Percentiles rank a stretch among this genome's conserved stretches.
Evolutionary conservation across 2,888 invertebrate species (phyloP).

Genomic region (Protula sp.): DNA sequence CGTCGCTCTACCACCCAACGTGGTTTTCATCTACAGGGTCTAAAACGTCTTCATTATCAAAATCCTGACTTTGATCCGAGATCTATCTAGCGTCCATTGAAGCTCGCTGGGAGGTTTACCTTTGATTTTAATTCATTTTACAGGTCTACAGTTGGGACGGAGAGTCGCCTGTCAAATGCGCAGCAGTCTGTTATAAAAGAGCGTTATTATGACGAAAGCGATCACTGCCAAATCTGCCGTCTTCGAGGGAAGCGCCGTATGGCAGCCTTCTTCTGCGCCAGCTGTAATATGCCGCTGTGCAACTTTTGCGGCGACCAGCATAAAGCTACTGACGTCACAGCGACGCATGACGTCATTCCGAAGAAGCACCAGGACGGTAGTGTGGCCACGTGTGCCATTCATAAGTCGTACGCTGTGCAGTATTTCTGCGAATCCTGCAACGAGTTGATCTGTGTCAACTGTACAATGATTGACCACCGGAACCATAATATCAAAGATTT

Average conservation of each 20-base stretch:
- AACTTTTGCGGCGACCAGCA: background rate
- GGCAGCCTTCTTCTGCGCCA: background rate
- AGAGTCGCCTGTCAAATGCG: background rate
- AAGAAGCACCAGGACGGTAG: background rate
- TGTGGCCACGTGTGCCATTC: background rate
- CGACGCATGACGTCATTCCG: background rate
- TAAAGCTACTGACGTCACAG: background rate
- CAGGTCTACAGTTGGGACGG: no score
- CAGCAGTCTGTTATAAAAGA: background rate
- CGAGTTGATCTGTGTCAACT: background rate
- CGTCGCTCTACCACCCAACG: no score
- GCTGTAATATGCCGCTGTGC: background rate
- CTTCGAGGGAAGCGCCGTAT: background rate
- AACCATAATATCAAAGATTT: background rate
- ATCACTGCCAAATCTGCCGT: background rate
- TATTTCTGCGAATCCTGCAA: background rate
- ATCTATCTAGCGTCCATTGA: no score
- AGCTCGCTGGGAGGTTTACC: no score
- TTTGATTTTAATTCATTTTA: no score
- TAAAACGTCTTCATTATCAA: no score
- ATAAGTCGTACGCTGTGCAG: background rate
- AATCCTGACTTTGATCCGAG: no score
- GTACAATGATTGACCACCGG: background rate
- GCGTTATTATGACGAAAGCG: background rate
- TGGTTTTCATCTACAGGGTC: no score